Conservation (phyloP, 2,113 vertebrate species). For the Miniopterus natalensis region DNA sequence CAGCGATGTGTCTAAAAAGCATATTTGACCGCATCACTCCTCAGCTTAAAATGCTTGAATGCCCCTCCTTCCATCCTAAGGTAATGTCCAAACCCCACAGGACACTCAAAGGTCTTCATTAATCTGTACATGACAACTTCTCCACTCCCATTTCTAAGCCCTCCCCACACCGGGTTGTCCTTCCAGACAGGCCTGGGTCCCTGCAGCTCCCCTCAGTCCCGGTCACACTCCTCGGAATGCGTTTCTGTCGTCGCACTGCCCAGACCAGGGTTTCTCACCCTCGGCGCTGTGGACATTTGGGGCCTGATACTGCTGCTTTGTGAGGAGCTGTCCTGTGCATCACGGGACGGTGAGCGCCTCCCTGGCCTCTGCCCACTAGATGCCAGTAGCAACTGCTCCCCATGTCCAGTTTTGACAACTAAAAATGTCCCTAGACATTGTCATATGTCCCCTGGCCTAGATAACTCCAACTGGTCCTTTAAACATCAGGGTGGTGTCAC, state of each 20-base stretch:
- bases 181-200: background rate
- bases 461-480: background rate
- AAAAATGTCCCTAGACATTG: background rate
- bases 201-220: background rate
- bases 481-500: background rate
- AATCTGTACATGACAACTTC: background rate
- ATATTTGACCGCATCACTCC: background rate
- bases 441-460: background rate
- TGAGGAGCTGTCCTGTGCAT: rapidly evolving
- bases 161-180: rapidly evolving
- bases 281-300: rapidly evolving
- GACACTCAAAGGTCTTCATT: background rate
- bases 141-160: background rate
- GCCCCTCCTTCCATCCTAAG: background rate
- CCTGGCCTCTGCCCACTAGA: background rate
- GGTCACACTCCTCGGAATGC: rapidly evolving
- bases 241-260: background rate
- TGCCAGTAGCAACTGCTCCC: background rate
- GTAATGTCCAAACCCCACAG: background rate
- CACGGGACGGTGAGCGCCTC: too few species aligned
- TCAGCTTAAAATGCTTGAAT: rapidly evolving
- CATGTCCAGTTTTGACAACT: background rate
- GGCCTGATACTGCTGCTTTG: rapidly evolving
- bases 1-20: background rate
- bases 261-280: background rate